These are phyloP conservation scores for Noctua comes DNA, from an alignment of 2,888 invertebrate genomes.

Conservation along the genomic window DNA sequence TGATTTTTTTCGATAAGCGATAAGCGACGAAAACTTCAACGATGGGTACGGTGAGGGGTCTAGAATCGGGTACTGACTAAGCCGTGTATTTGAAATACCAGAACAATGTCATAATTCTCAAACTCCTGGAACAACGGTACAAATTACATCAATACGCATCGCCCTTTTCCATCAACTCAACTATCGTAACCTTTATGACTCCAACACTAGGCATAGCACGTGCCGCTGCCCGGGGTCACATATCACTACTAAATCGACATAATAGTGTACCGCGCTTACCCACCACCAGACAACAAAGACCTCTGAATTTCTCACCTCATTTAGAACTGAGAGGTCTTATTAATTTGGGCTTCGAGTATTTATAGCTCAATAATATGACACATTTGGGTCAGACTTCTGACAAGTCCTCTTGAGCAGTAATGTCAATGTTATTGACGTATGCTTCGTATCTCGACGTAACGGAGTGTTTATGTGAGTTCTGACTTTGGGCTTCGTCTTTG, in stretches of 20 bases:
- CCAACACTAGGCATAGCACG: constrained; percentile 63
- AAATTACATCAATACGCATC: constrained; percentile 22
- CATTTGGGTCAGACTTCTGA: constrained; percentile 77
- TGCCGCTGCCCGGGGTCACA: constrained; percentile 74
- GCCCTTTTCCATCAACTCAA: constrained; percentile 46
- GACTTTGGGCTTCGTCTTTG: constrained; percentile 47
- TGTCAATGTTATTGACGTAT: constrained; percentile 74
- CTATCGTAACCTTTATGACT: constrained; percentile 64
- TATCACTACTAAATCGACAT: constrained; percentile 77
- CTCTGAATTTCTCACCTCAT: constrained; percentile 42
- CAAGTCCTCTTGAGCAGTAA: constrained; percentile 72
- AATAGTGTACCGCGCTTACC: constrained; percentile 71
- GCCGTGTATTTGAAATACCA: background rate
- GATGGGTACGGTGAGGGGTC: background rate
- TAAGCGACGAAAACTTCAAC: background rate
- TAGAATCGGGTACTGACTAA: background rate
- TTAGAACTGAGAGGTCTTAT: constrained; percentile 53
- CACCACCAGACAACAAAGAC: constrained; percentile 59
- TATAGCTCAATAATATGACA: constrained; percentile 83
- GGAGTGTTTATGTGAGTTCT: constrained; percentile 65
- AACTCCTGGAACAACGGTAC: background rate
- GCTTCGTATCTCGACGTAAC: constrained; percentile 58
- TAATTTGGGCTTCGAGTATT: constrained; percentile 76
- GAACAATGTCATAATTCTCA: background rate
- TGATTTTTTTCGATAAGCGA: too few species aligned